Evolutionary conservation across 1,140 invertebrate genomes (phyloP), one percentile per base, ranked within the genome.

Genomic region (Pemphigus obesinymphae): DNA sequence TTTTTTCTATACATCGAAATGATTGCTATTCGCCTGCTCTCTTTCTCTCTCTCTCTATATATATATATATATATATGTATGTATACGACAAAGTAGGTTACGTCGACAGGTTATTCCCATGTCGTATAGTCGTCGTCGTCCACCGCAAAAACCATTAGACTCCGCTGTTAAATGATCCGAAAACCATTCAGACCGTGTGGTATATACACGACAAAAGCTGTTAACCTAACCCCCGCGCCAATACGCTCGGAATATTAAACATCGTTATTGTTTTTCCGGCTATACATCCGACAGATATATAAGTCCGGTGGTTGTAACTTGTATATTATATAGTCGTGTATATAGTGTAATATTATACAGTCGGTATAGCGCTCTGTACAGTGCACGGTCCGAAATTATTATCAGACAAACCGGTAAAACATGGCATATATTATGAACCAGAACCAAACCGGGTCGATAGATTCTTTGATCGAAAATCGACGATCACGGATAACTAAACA

Each of bases 161-260:
- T 55, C 20, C 29, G 20, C 34, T 34, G 73, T 76, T 76, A 55
- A 76, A 76, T 76, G 73, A 76, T 76, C 73, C 50, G 73, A 55
- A 76, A 76, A 55, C 48, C 29, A 20, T 75, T 50, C 43, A 26
- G 31, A 61, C 55, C 26, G 13, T 29, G 6, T 23, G 4, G 26
- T 53, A 55, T 26, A 55, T 26, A 26, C 6, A 31, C 37, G n/a
- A 70, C 37, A 31, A 70, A 70, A 45, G 40, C 23, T 70, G 66
- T 70, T 70, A 45, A 37, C 26, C n/a, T 10, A 40, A 40, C 37
- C 37, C 26, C 29, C 26, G 23, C 26, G 50, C 34, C 73, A 34
- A 55, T 76, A 76, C 50, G 20, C 55, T 76, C n/a, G n/a, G 50
- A 37, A 37, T 76, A 76, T 55, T 37, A 34, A 53, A 53, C 20